Evolutionary conservation across 1,140 invertebrate species (phyloP), one percentile per base, ranked within the genome.

Genomic region (Caerostris extrusa): DNA sequence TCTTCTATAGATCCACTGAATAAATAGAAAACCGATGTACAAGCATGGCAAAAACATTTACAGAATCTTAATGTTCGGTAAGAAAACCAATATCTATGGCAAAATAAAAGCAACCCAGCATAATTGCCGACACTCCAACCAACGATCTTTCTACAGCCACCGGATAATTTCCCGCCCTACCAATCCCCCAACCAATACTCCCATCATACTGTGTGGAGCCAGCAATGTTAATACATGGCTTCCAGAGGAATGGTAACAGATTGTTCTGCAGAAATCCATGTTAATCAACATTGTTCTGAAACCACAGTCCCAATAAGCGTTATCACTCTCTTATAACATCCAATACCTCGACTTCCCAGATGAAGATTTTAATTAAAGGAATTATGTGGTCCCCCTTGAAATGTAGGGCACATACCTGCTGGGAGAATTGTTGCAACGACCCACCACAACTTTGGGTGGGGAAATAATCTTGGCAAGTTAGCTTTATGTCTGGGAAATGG

Each of bases 351-450:
- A 19, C 69, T 8, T 19, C 19, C n/a, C 34, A 71, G 69, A 71
- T 71, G 69, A 71, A 71, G 69, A 71, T 71, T 71, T 71, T 71
- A 71, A 71, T 71, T 71, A 71, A 71, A 71, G 69, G 69, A 71
- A 71, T 71, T 71, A 19, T n/a, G 69, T 19, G 19, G 19, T 8
- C 19, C n/a, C n/a, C 6, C 6, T n/a, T n/a, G 69, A 34, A 71
- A 34, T 50, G 19, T 19, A 50, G 10, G 34, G 4, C 69, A 34
- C 69, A 71, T 71, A 71, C 69, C 34, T 8, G 19, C 19, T 71
- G 7, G 69, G 10, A 34, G 34, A 34, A 34, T 34, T 34, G 34
- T 34, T 34, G 0, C 34, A 34, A 34, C 34, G 34, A 34, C 34
- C 34, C 34, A 34, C 34, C 34, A 34, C 34, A 34, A 34, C 34